Conservation (phyloP, 2,888 invertebrate species). For the Cheiracanthium punctorium region DNA sequence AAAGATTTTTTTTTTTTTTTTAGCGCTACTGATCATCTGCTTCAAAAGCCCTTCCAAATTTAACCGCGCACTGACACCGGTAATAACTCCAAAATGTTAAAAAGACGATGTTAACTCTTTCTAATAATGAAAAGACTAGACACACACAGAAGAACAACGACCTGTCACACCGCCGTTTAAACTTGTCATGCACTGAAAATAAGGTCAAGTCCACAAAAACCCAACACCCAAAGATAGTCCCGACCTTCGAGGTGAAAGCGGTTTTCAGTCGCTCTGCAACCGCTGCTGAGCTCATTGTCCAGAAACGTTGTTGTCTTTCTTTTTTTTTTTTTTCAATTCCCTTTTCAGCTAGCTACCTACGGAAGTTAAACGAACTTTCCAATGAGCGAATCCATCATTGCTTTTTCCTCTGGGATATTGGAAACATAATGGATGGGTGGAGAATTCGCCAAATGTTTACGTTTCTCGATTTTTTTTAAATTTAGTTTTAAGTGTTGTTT, state of each 20-base stretch:
- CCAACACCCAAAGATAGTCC: neutral
- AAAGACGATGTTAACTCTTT: too few relatives aligned
- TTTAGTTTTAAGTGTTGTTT: too few relatives aligned
- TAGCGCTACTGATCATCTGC: too few relatives aligned
- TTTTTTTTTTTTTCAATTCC: too few relatives aligned
- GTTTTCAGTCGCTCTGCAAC: neutral
- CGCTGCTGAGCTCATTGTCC: neutral
- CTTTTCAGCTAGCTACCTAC: neutral
- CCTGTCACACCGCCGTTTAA: neutral
- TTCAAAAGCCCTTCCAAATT: too few relatives aligned
- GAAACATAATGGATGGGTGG: neutral
- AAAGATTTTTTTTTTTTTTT: too few relatives aligned
- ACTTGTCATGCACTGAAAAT: neutral
- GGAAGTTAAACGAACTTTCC: constrained; percentile 3
- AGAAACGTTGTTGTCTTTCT: too few relatives aligned
- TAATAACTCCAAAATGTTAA: too few relatives aligned
- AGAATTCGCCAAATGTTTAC: neutral
- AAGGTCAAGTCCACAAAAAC: neutral
- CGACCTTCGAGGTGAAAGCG: neutral
- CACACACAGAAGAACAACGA: neutral
- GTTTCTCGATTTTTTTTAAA: neutral
- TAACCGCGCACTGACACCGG: too few relatives aligned
- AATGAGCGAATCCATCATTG: neutral
- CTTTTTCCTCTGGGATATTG: neutral
- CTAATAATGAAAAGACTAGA: too few relatives aligned